Evolutionary conservation across 2,888 invertebrate species (phyloP).

Genomic region (Apotomis capreana): DNA sequence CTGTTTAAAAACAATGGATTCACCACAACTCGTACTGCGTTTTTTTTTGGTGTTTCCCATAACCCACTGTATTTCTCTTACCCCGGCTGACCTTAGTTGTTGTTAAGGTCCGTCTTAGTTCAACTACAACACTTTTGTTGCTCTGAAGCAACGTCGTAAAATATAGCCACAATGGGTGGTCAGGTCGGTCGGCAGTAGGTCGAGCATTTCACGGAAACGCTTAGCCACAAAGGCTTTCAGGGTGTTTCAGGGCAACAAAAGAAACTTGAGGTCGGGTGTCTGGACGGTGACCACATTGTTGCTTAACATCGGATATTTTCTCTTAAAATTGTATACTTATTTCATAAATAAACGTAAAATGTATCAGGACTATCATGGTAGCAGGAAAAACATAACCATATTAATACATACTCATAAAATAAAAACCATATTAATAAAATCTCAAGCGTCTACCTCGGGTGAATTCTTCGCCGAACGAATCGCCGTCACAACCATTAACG

Average conservation of each 20-base stretch:
- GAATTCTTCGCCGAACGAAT: no score
- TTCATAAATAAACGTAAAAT: background rate
- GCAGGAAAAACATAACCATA: background rate
- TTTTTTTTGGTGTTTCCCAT: no score
- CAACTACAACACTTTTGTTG: background rate
- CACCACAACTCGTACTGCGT: no score
- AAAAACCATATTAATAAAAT: no score
- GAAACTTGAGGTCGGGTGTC: conserved; percentile 50
- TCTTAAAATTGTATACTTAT: background rate
- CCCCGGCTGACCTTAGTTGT: no score
- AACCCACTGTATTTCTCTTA: no score
- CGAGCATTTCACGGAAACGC: conserved; percentile 52
- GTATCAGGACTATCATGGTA: background rate
- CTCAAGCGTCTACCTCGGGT: no score
- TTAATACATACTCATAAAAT: no score
- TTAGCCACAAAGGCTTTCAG: conserved; percentile 56
- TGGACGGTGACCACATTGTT: conserved; percentile 18
- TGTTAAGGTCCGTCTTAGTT: background rate
- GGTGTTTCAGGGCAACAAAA: conserved; percentile 56
- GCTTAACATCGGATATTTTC: background rate
- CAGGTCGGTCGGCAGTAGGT: conserved; percentile 39
- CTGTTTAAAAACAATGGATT: no score
- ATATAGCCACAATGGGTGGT: conserved; percentile 25
- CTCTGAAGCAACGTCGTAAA: conserved; percentile 15
- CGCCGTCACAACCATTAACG: no score